Evolutionary conservation across 2,888 invertebrate species (phyloP), one percentile per base, ranked within the genome.

Genomic region (Caenorhabditis auriculariae): DNA sequence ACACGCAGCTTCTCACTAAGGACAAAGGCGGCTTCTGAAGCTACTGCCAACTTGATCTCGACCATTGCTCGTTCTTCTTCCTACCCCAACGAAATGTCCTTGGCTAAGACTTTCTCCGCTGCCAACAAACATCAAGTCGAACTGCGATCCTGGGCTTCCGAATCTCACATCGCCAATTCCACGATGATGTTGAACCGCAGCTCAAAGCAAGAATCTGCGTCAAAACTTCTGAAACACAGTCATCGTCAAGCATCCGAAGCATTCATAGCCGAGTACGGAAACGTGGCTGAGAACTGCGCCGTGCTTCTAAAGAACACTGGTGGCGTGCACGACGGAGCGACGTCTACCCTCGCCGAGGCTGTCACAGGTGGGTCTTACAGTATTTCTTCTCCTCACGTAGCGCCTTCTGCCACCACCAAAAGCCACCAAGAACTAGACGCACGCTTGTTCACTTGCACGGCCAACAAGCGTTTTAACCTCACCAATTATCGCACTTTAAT

Each of bases 251-350:
- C 52, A 24, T 60, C 63, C 4, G 60, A 56, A 38, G 56, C 60
- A n/a, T 46, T 64, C 27, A 56, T 72, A 26, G 46, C 65, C 43
- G 77, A 77, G 46, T 76, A 63, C 50, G 63, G 60, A 27, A 62
- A 74, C 45, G 65, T 64, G 15, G 61, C 62, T n/a, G 78, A 79
- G 54, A 67, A 60, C 50, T 79, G 79, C 44, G 71, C 77, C 32
- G 77, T 79, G 27, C 50, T 79, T 66, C 66, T 79, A 71, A 75
- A 77, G 63, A 72, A 74, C 54, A 66, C 74, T 26, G 79, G 76
- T 23, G 67, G 61, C 23, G 48, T 63, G 7, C 62, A 64, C 24
- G 75, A 66, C 55, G 63, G 65, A 24, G 65, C 70, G 9, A 52
- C 60, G 26, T 55, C 56, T 6, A 70, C 60, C 3, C 57, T 74